Percentiles rank a stretch among this genome's conserved stretches.
Evolutionary conservation across 2,797 vertebrate genomes (phyloP).

Genomic region (Coccyzus lansbergi): DNA sequence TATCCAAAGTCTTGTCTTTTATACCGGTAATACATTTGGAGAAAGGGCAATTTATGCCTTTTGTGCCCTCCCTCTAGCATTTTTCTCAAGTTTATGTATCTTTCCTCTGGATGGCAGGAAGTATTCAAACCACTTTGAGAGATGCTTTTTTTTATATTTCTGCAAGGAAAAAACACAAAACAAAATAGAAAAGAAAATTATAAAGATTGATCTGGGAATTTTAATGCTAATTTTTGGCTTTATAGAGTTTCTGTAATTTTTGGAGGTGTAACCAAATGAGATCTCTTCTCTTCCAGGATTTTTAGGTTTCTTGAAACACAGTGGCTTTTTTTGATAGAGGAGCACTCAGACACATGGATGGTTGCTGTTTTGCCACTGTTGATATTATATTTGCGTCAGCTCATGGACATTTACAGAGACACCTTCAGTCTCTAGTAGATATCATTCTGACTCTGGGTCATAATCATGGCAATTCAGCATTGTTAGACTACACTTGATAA

Average conservation of each 20-base stretch:
- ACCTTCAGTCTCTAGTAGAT: neutral
- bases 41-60: neutral
- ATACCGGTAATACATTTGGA: neutral
- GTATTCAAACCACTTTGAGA: slow-evolving; percentile 12
- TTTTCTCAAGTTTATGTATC: slow-evolving; percentile 20
- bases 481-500: neutral
- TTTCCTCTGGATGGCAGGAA: neutral
- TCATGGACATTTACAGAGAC: neutral
- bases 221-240: neutral
- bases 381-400: neutral
- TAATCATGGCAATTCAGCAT: neutral
- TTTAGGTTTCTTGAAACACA: neutral
- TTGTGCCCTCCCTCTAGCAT: neutral
- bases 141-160: neutral
- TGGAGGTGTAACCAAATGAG: neutral
- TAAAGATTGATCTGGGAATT: neutral
- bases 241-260: neutral
- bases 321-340: neutral
- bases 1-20: slow-evolving; percentile 9
- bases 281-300: neutral
- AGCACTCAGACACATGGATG: neutral
- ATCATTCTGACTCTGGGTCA: neutral
- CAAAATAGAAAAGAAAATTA: neutral
- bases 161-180: neutral
- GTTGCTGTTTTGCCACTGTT: neutral